Evolutionary conservation across 1,140 invertebrate species (phyloP).

Genomic region (Nomia melanderi): DNA sequence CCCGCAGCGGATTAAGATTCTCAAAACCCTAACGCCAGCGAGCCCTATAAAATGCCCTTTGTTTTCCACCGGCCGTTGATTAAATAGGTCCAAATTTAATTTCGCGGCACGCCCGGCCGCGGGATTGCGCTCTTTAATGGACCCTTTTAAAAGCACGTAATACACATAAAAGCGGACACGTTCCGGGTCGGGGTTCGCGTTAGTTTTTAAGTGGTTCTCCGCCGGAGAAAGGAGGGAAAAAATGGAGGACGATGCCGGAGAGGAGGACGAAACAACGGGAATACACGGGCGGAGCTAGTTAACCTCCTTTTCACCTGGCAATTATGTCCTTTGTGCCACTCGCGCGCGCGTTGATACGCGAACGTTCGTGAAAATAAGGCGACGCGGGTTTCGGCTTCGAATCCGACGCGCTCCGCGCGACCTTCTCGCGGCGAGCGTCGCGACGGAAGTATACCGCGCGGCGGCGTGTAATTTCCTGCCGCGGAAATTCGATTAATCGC

Average conservation of each 20-base stretch:
- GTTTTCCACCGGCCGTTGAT: neutral
- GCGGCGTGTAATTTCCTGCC: no score
- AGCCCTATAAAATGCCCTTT: neutral
- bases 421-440: no score
- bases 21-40: neutral
- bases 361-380: slow-evolving; percentile 18
- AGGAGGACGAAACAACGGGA: neutral
- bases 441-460: no score
- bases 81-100: slow-evolving; percentile 19
- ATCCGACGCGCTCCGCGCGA: no score
- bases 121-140: neutral
- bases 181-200: neutral
- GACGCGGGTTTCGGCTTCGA: neutral
- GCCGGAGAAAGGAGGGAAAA: neutral
- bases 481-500: no score
- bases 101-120: neutral
- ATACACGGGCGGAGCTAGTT: slow-evolving; percentile 27
- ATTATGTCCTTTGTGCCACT: slow-evolving; percentile 36
- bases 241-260: neutral
- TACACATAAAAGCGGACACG: neutral
- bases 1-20: neutral
- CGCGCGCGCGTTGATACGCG: slow-evolving; percentile 17
- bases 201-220: slow-evolving; percentile 29
- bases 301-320: slow-evolving; percentile 35
- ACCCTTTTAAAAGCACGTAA: neutral